Percentiles rank a stretch among this genome's conserved stretches.
Evolutionary conservation across 2,797 vertebrate species (phyloP).

Genomic region (Tiaroga cobitis): DNA sequence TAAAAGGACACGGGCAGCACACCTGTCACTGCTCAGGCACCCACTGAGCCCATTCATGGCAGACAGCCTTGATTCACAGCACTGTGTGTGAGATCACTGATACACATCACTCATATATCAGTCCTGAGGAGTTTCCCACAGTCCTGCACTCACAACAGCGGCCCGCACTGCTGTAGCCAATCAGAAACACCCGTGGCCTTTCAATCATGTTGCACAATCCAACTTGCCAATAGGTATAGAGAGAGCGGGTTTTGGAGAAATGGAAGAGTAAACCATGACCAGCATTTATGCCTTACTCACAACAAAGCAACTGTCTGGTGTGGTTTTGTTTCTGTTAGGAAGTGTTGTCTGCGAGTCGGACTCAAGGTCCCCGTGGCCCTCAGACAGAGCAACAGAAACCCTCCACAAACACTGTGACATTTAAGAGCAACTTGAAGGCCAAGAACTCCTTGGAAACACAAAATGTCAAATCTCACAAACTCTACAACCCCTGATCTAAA

Average conservation of each 20-base stretch:
- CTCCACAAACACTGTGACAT: constrained; percentile 59
- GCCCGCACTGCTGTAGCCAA: neutral
- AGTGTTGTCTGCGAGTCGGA: constrained; percentile 41
- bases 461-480: constrained; percentile 65
- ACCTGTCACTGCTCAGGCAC: neutral
- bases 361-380: constrained; percentile 60
- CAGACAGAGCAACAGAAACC: constrained; percentile 73
- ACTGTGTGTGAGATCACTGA: neutral
- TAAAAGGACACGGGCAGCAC: neutral
- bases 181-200: neutral
- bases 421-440: constrained; percentile 64
- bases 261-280: neutral
- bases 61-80: neutral
- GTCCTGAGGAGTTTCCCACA: neutral
- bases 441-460: constrained; percentile 62
- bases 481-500: neutral
- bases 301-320: neutral
- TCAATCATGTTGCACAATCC: neutral
- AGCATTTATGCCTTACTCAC: neutral
- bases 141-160: neutral
- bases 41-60: neutral
- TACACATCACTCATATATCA: neutral
- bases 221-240: neutral
- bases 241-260: neutral
- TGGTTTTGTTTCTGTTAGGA: constrained; percentile 5